Evolutionary conservation across 92 coral and sea anemone genomes (phyloP), one percentile per base, ranked within the genome.

Genomic region (Zoanthus sansibaricus): DNA sequence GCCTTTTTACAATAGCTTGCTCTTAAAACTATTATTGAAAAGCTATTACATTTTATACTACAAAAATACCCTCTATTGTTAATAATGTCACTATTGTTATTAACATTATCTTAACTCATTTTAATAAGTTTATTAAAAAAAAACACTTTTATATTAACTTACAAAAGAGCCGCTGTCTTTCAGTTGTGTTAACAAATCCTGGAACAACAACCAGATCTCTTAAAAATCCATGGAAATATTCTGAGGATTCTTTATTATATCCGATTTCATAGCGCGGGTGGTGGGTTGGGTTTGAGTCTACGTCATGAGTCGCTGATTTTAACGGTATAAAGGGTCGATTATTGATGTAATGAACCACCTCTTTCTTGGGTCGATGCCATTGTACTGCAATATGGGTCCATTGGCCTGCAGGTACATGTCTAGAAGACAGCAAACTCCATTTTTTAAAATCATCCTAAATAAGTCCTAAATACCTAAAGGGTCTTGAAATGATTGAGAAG

Each of bases 141-240:
- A 47, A 47, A 47, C 8, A 47, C n/a, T 47, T 47, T 47, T 8
- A 47, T 33, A 78, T 3, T 59, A 15, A 64, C 84, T 79, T 37
- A 79, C 84, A 79, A 45, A 79, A 9, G 46, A 79, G 71, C 44
- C 42, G 42, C 45, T 62, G 46, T 32, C 2, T 20, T 14, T 87
- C 90, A 33, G 25, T 46, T 72, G 3, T 3, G 30, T 16, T 32
- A 44, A 87, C 54, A 13, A 32, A 54, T 72, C 75, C 54, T 55
- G 77, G 79, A 71, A 54, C 70, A 75, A 87, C 90, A 82, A 78
- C 84, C 9, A 87, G 74, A 45, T 87, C 73, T 52, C 90, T 87
- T n/a, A 87, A 20, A 55, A 47, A 87, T 18, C 90, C 90, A 52
- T 79, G 84, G 68, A 79, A 87, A 32, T 58, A 66, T 10, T 87